Percentiles rank a stretch among this genome's conserved stretches.
Evolutionary conservation across 2,797 vertebrate genomes (phyloP).

Genomic region (Thalassophryne amazonica): DNA sequence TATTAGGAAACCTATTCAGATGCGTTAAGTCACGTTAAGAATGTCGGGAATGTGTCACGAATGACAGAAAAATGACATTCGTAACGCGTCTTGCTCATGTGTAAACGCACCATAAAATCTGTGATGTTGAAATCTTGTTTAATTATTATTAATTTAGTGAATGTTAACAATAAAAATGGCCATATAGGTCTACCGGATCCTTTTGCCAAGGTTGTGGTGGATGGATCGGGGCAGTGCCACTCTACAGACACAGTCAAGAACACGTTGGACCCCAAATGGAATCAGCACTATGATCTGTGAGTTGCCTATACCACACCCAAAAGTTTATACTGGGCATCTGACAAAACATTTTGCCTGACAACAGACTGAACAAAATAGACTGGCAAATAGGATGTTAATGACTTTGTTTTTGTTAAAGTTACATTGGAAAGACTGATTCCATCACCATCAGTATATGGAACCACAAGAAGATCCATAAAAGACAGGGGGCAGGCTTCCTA

Average conservation of each 20-base stretch:
- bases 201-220: constrained; percentile 96
- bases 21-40: too few species aligned
- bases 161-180: not conserved
- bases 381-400: not conserved
- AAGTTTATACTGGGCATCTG: too few species aligned
- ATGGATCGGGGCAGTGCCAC: constrained; percentile 97
- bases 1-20: too few species aligned
- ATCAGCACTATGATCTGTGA: constrained; percentile 98
- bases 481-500: constrained; percentile 96
- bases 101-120: too few species aligned
- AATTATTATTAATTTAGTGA: not conserved
- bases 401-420: constrained; percentile 66
- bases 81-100: too few species aligned
- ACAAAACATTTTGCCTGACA: too few species aligned
- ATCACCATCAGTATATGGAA: constrained; percentile 99
- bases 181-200: constrained; percentile 91
- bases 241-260: constrained; percentile 99
- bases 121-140: not conserved
- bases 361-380: not conserved
- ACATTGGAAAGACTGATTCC: constrained; percentile 96
- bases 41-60: too few species aligned
- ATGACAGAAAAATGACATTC: too few species aligned
- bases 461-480: constrained; percentile 99
- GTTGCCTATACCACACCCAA: constrained; percentile 45
- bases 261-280: constrained; percentile 98